Evolutionary conservation across 2,888 invertebrate species (phyloP), one percentile per base, ranked within the genome.

Genomic region (Apoda limacodes): DNA sequence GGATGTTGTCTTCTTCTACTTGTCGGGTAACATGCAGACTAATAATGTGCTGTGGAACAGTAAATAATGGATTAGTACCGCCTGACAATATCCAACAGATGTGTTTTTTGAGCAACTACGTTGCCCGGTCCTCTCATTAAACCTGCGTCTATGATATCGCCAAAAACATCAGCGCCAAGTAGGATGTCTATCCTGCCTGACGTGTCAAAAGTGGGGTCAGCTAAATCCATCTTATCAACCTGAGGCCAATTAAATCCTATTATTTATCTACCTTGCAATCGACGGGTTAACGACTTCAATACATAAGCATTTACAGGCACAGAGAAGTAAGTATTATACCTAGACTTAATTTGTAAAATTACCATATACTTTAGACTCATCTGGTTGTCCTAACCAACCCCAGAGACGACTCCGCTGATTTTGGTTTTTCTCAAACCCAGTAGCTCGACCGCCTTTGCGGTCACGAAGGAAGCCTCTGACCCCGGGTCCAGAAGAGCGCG

Each of bases 401-500:
- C 47, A 22, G 39, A 45, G 20, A 42, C 41, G 17, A 34, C 24
- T 25, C 40, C 39, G n/a, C 36, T 38, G 28, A 44, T 42, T 9
- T 28, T 29, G n/a, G 33, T 34, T 22, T 17, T 38, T 13, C 26
- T 34, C 22, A 46, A 24, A 4, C 36, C 30, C 15, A 44, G 37
- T 14, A 39, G 26, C 19, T 41, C 34, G 7, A 38, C 43, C 13
- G 27, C 33, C 31, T 37, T 31, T 22, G 37, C 39, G 10, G 43
- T 32, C 6, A 47, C 25, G 19, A 47, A 45, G 17, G 47, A 42
- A 22, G 45, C 46, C 32, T 43, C 41, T 21, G 45, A 47, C 1
- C 45, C 46, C 29, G 43, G 43, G 30, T 46, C 43, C 33, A 46
- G 34, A 15, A 43, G 31, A 17, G 37, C 41, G 21, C 44, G 36